Conservation (phyloP, 2,888 invertebrate genomes). For the Coremacera marginata region DNA sequence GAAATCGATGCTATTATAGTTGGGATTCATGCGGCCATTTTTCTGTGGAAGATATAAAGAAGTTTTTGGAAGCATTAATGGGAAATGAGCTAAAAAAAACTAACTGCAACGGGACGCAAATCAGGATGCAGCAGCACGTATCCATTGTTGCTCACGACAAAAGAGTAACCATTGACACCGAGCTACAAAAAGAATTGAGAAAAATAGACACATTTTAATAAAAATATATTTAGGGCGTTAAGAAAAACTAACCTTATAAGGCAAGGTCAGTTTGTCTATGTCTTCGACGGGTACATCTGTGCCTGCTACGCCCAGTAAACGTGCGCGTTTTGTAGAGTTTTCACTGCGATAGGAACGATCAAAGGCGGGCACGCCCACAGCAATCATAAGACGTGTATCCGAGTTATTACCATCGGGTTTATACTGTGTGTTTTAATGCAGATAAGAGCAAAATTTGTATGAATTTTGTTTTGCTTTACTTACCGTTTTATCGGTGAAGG, state of each 20-base stretch:
- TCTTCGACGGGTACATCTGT: conserved; percentile 87
- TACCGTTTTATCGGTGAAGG: conserved; percentile 89
- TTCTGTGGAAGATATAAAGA: conserved; percentile 48
- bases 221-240: not conserved
- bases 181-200: conserved; percentile 72
- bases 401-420: conserved; percentile 54
- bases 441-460: not conserved
- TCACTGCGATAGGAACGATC: conserved; percentile 76
- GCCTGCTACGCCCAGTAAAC: conserved; percentile 93
- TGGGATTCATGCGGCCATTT: conserved; percentile 77
- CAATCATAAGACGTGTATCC: conserved; percentile 80
- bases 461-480: conserved; percentile 41
- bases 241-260: conserved; percentile 80
- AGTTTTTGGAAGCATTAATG: not conserved
- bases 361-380: conserved; percentile 93
- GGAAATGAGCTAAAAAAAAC: conserved; percentile 57
- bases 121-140: conserved; percentile 96
- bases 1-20: conserved; percentile 96
- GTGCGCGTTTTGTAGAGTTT: conserved; percentile 71
- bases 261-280: conserved; percentile 88
- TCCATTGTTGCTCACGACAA: conserved; percentile 97
- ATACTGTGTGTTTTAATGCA: conserved; percentile 51
- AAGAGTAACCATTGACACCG: conserved; percentile 96
- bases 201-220: not conserved
- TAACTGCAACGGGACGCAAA: conserved; percentile 84